Evolutionary conservation across 2,113 vertebrate genomes (phyloP).

Genomic region (Aptenodytes patagonicus): DNA sequence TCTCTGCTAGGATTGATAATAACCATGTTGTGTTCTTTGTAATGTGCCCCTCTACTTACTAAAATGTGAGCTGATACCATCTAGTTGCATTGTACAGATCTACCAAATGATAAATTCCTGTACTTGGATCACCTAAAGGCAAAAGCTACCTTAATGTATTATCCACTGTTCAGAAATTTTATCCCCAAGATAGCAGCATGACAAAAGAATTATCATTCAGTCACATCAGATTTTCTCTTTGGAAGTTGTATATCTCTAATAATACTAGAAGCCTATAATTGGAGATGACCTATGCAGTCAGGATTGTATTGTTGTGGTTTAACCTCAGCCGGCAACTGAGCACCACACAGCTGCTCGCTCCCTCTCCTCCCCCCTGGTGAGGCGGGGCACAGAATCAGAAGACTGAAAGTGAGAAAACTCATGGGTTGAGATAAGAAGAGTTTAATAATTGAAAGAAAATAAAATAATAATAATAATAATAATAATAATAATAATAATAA

Average conservation of each 20-base stretch:
- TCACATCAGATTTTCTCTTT: background rate
- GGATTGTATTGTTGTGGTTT: background rate
- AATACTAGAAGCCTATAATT: background rate
- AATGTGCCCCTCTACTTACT: background rate
- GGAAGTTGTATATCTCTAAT: background rate
- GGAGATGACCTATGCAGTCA: background rate
- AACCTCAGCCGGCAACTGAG: too few species aligned
- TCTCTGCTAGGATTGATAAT: background rate
- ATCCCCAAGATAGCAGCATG: background rate
- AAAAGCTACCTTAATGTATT: background rate
- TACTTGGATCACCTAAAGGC: background rate
- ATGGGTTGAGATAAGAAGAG: too few species aligned
- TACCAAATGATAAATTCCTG: background rate
- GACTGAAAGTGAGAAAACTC: too few species aligned
- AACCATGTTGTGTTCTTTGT: fast-evolving
- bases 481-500: too few species aligned
- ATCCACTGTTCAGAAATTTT: background rate
- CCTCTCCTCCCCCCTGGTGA: too few species aligned
- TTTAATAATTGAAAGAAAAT: too few species aligned
- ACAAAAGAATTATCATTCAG: background rate
- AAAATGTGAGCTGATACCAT: background rate
- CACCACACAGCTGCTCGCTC: too few species aligned
- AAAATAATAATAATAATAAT: too few species aligned
- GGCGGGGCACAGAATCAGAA: too few species aligned
- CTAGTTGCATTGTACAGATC: background rate